These are phyloP conservation scores for Zele albiditarsus DNA, from an alignment of 2,888 invertebrate species.

Conservation along the genomic window DNA sequence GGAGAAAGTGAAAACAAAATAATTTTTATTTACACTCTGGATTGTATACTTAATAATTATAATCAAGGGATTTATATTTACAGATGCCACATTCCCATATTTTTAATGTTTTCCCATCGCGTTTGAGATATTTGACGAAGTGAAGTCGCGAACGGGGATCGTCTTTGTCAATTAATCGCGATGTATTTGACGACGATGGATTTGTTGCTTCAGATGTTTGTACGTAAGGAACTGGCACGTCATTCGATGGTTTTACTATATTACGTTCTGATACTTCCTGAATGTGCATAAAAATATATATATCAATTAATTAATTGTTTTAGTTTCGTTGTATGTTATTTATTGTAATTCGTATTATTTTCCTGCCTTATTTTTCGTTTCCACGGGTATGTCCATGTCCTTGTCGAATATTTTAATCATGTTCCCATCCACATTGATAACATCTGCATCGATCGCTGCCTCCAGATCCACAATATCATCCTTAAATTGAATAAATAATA, in stretches of 20 bases:
- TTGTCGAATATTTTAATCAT: slow-evolving; percentile 59
- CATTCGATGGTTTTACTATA: not conserved
- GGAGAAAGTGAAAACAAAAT: not conserved
- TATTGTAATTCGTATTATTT: slow-evolving; percentile 1
- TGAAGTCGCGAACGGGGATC: slow-evolving; percentile 78
- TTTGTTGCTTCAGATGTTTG: slow-evolving; percentile 45
- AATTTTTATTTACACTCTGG: not conserved
- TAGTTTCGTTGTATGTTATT: not conserved
- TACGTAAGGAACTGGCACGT: slow-evolving; percentile 31
- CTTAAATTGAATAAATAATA: slow-evolving; percentile 26
- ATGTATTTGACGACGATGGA: slow-evolving; percentile 42
- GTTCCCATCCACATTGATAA: slow-evolving; percentile 56
- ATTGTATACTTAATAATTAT: not conserved
- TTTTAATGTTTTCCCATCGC: slow-evolving; percentile 80
- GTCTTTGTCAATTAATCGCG: slow-evolving; percentile 74
- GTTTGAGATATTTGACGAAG: slow-evolving; percentile 80
- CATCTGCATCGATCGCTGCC: slow-evolving; percentile 58
- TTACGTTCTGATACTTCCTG: slow-evolving; percentile 26
- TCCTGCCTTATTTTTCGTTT: slow-evolving; percentile 9
- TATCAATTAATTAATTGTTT: not conserved
- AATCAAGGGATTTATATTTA: slow-evolving; percentile 71
- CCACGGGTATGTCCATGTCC: slow-evolving; percentile 56
- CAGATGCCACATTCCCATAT: slow-evolving; percentile 86
- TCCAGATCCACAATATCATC: slow-evolving; percentile 59
- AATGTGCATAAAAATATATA: slow-evolving; percentile 1